A percentile compares a stretch with the other conserved stretches of the same genome.
Evolutionary conservation across 2,888 invertebrate genomes (phyloP).

Genomic region (Mimumesa dahlbomi): DNA sequence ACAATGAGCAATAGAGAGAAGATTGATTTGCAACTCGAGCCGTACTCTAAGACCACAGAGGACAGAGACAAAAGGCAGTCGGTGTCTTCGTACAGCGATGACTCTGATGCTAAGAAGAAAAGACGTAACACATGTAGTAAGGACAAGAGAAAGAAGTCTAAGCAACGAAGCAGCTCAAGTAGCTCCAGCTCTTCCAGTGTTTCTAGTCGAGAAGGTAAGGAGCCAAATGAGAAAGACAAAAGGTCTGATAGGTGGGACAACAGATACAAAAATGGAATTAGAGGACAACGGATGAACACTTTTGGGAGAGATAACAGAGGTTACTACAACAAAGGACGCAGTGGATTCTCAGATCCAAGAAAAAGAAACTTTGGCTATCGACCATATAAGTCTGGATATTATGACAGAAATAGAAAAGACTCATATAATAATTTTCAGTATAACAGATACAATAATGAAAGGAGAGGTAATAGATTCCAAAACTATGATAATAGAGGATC

Average conservation of each 20-base stretch:
- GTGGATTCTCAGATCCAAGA: conserved; percentile 38
- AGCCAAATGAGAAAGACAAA: conserved; percentile 32
- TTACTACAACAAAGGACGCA: conserved; percentile 44
- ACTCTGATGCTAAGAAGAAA: conserved; percentile 54
- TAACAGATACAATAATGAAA: conserved; percentile 54
- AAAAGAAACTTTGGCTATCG: conserved; percentile 42
- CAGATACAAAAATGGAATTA: conserved; percentile 50
- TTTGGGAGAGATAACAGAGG: conserved; percentile 41
- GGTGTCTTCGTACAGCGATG: conserved; percentile 57
- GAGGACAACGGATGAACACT: conserved; percentile 34
- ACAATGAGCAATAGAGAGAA: conserved; percentile 66
- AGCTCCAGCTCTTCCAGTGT: conserved; percentile 61
- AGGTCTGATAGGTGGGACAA: conserved; percentile 30
- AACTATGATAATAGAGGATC: conserved; percentile 39
- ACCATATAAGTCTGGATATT: conserved; percentile 52
- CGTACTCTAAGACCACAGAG: conserved; percentile 48
- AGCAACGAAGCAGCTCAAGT: conserved; percentile 61
- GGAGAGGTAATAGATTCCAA: conserved; percentile 36
- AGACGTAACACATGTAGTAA: conserved; percentile 64
- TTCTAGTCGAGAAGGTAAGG: conserved; percentile 50
- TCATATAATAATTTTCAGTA: conserved; percentile 52
- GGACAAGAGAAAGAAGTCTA: conserved; percentile 68
- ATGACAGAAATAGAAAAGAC: conserved; percentile 52
- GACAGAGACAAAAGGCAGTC: conserved; percentile 61
- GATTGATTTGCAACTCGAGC: conserved; percentile 57